Conservation (phyloP, 2,113 vertebrate genomes). For the Epinephelus cyanopodus region DNA sequence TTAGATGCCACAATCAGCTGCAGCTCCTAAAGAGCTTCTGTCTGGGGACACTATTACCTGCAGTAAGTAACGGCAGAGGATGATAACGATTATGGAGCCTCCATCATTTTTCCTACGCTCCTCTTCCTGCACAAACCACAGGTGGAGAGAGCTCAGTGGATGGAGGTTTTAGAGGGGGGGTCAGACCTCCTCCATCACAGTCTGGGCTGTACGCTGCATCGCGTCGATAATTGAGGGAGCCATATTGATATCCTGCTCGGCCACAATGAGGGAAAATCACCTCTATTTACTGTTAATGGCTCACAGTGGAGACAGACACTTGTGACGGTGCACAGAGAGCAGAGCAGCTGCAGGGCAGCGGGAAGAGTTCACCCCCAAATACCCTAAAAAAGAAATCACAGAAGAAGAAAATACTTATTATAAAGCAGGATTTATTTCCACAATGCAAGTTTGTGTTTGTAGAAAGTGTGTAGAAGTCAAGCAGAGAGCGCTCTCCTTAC, state of each 20-base stretch:
- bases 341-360: too few relatives aligned
- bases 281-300: slow-evolving; percentile 53
- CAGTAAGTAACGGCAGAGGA: slow-evolving; percentile 47
- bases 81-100: slow-evolving; percentile 57
- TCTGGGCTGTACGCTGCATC: slow-evolving; percentile 24
- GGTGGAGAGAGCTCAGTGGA: slow-evolving; percentile 33
- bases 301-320: background rate
- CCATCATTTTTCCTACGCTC: slow-evolving; percentile 48
- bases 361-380: background rate
- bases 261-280: slow-evolving; percentile 44
- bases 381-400: background rate
- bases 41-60: slow-evolving; percentile 66
- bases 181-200: slow-evolving; percentile 32
- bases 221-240: slow-evolving; percentile 57
- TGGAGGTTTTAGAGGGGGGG: background rate
- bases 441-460: too few relatives aligned
- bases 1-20: slow-evolving; percentile 53
- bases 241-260: slow-evolving; percentile 60
- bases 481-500: too few relatives aligned
- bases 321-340: too few relatives aligned
- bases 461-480: too few relatives aligned
- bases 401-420: background rate
- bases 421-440: background rate
- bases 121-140: slow-evolving; percentile 7
- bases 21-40: slow-evolving; percentile 54